Evolutionary conservation across 2,113 vertebrate genomes (phyloP), one percentile per base, ranked within the genome.

Genomic region (Crotalus tigris): DNA sequence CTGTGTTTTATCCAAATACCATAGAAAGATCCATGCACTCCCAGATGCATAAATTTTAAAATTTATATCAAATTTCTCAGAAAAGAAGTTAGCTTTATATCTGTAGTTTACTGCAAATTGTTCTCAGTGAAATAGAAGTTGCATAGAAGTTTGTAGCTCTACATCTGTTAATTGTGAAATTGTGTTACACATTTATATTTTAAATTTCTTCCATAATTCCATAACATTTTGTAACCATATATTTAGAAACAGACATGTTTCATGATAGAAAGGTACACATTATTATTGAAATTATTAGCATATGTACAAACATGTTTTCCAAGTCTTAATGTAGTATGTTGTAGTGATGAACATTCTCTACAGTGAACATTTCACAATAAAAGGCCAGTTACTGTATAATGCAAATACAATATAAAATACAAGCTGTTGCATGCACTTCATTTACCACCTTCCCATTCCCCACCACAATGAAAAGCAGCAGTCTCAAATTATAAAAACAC

Each of bases 161-260:
- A 81, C 33, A 55, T 26, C 85, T 33, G 86, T 81, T n/a, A 95
- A 9, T 61, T 95, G 39, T 92, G 91, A 95, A 95, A 85, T 94
- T 95, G 95, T 93, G 96, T 24, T 69, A 95, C 90, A 96, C 75
- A 95, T n/a, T 92, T 10, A 0, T 94, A 97, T 97, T 95, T 97
- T 97, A 95, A 97, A n/a, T 87, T 95, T 94, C 92, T 95, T 15
- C 3, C 94, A 57, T 94, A 94, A 93, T 53, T 57, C 4, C 23
- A 85, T 54, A 10, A 17, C 59, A 5, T 95, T 95, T 93, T 46
- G 88, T 94, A 95, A 94, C 39, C 87, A 23, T 0, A 87, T 49
- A 89, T 95, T 92, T 86, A 92, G 94, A 97, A 96, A 95, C 49
- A 95, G 91, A 93, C 94, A 85, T 86, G 2, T 85, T 85, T 95